Evolutionary conservation across 1,140 invertebrate species (phyloP), one percentile per base, ranked within the genome.

Genomic region (Formica exsecta): DNA sequence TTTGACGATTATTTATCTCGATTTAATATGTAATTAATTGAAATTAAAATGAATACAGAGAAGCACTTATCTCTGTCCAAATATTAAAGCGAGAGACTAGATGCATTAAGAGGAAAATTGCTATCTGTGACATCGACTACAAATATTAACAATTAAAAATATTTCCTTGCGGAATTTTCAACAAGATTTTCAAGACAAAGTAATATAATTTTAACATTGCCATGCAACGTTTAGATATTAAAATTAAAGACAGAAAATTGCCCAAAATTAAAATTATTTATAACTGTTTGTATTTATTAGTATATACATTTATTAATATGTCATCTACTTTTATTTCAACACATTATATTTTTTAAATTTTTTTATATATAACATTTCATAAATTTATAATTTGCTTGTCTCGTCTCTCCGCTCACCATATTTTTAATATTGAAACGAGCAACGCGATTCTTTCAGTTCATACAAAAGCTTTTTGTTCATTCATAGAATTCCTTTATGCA

Each of bases 21-120:
- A 73, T 81, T 61, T 73, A 81, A 71, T 70, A 32, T 71, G 25
- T 38, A 71, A 71, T 73, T 51, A 51, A 51, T 51, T 51, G 13
- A 0, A 51, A 51, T 51, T 61, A 29, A 41, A 22, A 16, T 7
- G 48, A 7, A 7, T 79, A 19, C n/a, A 32, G 32, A 32, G 32
- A 79, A 57, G 44, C 54, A 32, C 9, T 68, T 61, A 61, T 19
- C n/a, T 81, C 7, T 13, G 19, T 13, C 4, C 25, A 38, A 73
- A 9, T 74, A 62, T 57, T 70, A 80, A 68, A 80, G 22, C 19
- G 16, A 57, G 13, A 19, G 22, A 59, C 7, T 29, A 44, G 13
- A 29, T 41, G 16, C 9, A 44, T 70, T 57, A 16, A 80, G 8
- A 25, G 36, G 16, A 44, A 41, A 38, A 70, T 80, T n/a, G 3